A percentile compares a stretch with the other conserved stretches of the same genome.
Evolutionary conservation across 2,113 vertebrate species (phyloP).

Genomic region (human (Homo sapiens)): DNA sequence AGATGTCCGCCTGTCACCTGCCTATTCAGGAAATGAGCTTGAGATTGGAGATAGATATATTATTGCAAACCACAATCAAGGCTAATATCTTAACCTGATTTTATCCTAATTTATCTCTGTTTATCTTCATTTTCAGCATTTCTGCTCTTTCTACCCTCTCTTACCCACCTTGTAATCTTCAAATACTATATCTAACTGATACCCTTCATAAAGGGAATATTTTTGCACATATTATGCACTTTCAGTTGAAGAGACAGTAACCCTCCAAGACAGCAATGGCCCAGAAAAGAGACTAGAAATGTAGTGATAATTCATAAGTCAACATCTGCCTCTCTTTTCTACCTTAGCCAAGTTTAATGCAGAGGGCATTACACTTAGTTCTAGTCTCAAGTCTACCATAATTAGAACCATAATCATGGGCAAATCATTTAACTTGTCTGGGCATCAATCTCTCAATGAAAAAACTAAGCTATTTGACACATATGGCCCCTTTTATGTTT

Average conservation of each 20-base stretch:
- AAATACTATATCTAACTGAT: not conserved
- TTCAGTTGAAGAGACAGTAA: slow-evolving; percentile 19
- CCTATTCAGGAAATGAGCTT: not conserved
- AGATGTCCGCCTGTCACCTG: not conserved
- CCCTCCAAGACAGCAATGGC: not conserved
- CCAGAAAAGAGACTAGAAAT: slow-evolving; percentile 2
- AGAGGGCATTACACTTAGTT: not conserved
- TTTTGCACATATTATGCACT: not conserved
- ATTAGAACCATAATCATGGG: not conserved
- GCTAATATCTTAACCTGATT: not conserved
- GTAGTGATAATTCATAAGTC: not conserved
- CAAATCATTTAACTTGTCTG: not conserved
- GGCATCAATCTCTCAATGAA: not conserved
- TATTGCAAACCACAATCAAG: not conserved
- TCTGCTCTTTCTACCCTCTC: not conserved
- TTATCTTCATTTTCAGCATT: not conserved
- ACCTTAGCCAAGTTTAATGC: not conserved
- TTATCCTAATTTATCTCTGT: not conserved
- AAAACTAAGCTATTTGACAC: not conserved
- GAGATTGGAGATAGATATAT: not conserved
- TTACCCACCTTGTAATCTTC: not conserved
- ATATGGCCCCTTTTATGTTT: not conserved
- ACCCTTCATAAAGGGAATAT: not conserved
- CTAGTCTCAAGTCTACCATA: not conserved
- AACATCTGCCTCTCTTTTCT: not conserved